Evolutionary conservation across 2,113 vertebrate genomes (phyloP).

Genomic region (Astatoreochromis straeleni): DNA sequence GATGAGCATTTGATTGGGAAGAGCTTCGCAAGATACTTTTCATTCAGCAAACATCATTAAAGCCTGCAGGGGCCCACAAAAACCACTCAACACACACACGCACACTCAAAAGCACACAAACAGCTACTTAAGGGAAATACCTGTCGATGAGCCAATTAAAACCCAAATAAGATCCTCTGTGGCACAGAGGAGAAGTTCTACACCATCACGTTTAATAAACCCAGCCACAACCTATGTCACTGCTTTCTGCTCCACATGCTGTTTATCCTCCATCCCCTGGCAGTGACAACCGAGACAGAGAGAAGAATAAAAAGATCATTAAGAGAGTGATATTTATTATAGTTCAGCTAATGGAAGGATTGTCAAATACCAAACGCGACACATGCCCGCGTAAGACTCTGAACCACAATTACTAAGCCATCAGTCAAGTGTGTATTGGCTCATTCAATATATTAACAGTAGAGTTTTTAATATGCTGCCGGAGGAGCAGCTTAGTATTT

Average conservation of each 20-base stretch:
- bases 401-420: not conserved
- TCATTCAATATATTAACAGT: not conserved
- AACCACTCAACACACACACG: not conserved
- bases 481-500: not conserved
- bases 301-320: slow-evolving; percentile 8
- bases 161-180: slow-evolving; percentile 43
- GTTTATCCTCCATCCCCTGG: slow-evolving; percentile 16
- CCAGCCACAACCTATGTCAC: slow-evolving; percentile 16
- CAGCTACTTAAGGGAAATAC: slow-evolving; percentile 30
- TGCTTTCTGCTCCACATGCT: slow-evolving; percentile 1
- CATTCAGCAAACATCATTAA: slow-evolving; percentile 54
- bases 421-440: not conserved
- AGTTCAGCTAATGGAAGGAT: not conserved
- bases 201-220: slow-evolving; percentile 43
- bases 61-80: not conserved
- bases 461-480: not conserved
- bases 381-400: not conserved
- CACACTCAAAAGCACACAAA: not conserved
- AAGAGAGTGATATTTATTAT: not conserved
- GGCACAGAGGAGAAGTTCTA: slow-evolving; percentile 12
- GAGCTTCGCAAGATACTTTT: not conserved
- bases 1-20: slow-evolving; percentile 38
- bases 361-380: not conserved
- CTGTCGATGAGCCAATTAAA: slow-evolving; percentile 62
- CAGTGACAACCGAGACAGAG: not conserved